phyloP scores from a whole-genome alignment of 2,888 invertebrate species.

The Tinea pellionella region DNA sequence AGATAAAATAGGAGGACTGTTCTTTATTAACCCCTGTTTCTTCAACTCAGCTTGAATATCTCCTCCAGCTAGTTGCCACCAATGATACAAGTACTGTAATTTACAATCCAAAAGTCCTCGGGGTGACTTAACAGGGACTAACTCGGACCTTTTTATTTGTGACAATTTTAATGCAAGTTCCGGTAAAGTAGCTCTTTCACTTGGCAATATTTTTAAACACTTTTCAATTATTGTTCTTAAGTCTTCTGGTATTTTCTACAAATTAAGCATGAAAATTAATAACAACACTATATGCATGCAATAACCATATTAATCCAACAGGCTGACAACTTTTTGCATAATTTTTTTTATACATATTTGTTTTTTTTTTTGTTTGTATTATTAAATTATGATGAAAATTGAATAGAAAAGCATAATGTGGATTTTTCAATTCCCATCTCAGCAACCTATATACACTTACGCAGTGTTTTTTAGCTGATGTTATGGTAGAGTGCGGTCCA shows the following conservation, averaged over 20 bases:
- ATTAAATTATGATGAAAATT: too few relatives aligned
- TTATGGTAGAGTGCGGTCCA: too few relatives aligned
- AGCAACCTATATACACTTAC: too few relatives aligned
- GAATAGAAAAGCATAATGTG: too few relatives aligned
- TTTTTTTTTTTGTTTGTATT: too few relatives aligned
- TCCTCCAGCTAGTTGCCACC: slow-evolving; percentile 97
- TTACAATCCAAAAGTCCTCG: slow-evolving; percentile 61
- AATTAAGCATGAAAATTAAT: slow-evolving; percentile 22
- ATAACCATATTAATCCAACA: too few relatives aligned
- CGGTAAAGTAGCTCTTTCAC: slow-evolving; percentile 61
- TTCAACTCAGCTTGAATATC: slow-evolving; percentile 92
- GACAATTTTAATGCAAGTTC: slow-evolving; percentile 66
- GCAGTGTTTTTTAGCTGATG: too few relatives aligned
- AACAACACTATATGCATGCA: too few relatives aligned
- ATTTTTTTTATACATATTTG: too few relatives aligned
- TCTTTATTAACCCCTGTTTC: slow-evolving; percentile 90
- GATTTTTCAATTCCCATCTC: too few relatives aligned
- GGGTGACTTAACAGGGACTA: slow-evolving; percentile 52
- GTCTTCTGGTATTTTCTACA: slow-evolving; percentile 68
- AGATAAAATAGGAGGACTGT: slow-evolving; percentile 83
- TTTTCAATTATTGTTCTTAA: slow-evolving; percentile 74
- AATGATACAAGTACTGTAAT: slow-evolving; percentile 88
- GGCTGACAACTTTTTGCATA: too few relatives aligned
- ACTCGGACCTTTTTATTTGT: slow-evolving; percentile 39
- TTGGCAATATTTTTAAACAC: slow-evolving; percentile 77